A percentile compares a stretch with the other conserved stretches of the same genome.
These are phyloP conservation scores for Stegophylla sp. DNA, from an alignment of 2,888 invertebrate genomes.

Conservation along the genomic window DNA sequence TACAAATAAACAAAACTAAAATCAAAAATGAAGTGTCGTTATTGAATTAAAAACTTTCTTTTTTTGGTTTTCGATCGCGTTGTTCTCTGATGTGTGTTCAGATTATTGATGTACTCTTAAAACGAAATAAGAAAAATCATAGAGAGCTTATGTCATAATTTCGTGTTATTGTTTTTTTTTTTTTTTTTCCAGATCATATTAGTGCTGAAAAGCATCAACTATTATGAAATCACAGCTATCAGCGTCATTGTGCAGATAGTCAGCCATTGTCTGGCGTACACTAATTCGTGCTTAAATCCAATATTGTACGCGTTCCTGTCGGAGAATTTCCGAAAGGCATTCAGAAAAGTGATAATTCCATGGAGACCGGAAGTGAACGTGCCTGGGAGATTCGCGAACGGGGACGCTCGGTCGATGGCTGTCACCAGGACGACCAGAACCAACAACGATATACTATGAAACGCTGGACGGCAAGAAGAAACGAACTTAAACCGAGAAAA, in stretches of 20 bases:
- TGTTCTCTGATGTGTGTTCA: too few relatives aligned
- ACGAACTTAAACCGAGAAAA: background rate
- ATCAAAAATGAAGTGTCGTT: too few relatives aligned
- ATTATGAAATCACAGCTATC: constrained; percentile 73
- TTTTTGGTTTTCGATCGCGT: too few relatives aligned
- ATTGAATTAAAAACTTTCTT: too few relatives aligned
- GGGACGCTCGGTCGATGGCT: constrained; percentile 59
- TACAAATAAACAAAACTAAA: too few relatives aligned
- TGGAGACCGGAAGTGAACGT: constrained; percentile 63
- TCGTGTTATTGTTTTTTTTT: too few relatives aligned
- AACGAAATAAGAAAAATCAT: too few relatives aligned
- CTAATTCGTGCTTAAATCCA: constrained; percentile 93
- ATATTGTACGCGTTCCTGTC: constrained; percentile 93
- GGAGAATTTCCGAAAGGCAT: constrained; percentile 91
- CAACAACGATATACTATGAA: constrained; percentile 60
- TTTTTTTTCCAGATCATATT: constrained; percentile 73
- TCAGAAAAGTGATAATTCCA: constrained; percentile 73
- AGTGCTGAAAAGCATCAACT: constrained; percentile 76
- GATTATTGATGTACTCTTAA: too few relatives aligned
- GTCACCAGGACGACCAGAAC: constrained; percentile 59
- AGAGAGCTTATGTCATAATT: too few relatives aligned
- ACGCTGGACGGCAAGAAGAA: background rate
- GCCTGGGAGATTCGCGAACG: constrained; percentile 60
- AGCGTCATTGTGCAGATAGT: constrained; percentile 79
- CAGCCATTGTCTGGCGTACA: constrained; percentile 84